Base-by-base conservation (phyloP, 2,797 vertebrate genomes). In the Monodelphis domestica region DNA sequence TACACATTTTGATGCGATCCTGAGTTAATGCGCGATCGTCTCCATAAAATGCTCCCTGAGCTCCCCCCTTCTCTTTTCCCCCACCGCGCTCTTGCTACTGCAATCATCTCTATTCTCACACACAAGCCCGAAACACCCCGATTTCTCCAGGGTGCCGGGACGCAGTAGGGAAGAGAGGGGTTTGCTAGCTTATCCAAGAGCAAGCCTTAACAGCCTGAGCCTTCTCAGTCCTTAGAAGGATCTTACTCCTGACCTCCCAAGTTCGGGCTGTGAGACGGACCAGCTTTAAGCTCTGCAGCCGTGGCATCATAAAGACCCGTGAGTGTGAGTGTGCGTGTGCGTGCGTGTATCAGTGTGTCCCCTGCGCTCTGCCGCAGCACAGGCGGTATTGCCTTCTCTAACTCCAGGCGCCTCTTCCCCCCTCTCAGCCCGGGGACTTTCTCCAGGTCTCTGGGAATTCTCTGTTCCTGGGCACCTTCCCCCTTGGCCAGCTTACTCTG, bases 1-100 rank as follows among this genome's bases (percentile, higher is more conserved):
- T 54, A 97, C 91, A 95, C 95, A 93, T 96, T 97, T 97, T 91
- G 88, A 95, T 93, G 94, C 92, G 70, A 97, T 94, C 88, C 95
- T 93, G 91, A 94, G 96, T 59, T 94, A 97, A 97, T 87, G 94
- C 95, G 95, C 78, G 94, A 96, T 91, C 90, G 95, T 95, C 96
- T 97, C 96, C 93, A 95, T 95, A 93, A 70, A 70, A 38, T 21
- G 63, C 0, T 24, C n/a, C 38, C 89, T 63, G 87, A 9, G 52
- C 87, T 50, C 10, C 5, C 59, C n/a, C 26, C 87, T 50, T 63
- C 17, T 84, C 63, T 17, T 70, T 70, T 70, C n/a, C 4, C 15
- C 63, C 33, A n/a, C n/a, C n/a, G n/a, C n/a, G n/a, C 87, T 92
- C 87, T 55, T 29, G 54, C 94, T 70, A 38, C 94, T 50, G 89